These are phyloP conservation scores for Diplogasteroides magnus DNA, from an alignment of 1,140 invertebrate species.

Conservation along the genomic window DNA sequence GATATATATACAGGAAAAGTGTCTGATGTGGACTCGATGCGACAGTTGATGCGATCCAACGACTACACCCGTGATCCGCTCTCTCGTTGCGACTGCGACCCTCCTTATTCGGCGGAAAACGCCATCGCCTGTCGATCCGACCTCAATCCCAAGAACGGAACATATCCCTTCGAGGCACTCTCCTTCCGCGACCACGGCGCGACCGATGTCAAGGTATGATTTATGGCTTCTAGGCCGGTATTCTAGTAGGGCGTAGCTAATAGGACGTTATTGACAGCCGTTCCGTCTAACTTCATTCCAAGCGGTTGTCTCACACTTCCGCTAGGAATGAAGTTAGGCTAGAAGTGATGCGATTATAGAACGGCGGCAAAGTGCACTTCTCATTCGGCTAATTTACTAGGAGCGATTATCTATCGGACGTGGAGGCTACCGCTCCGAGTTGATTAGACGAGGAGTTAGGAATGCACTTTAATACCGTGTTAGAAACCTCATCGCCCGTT, in stretches of 20 bases:
- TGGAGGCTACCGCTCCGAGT: too few species aligned
- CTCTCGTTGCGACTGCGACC: conserved; percentile 67
- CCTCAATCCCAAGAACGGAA: conserved; percentile 67
- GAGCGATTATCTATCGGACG: too few species aligned
- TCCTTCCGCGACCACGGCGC: conserved; percentile 65
- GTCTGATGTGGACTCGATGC: conserved; percentile 63
- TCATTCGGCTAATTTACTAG: too few species aligned
- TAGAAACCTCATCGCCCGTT: neutral
- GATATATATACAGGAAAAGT: too few species aligned
- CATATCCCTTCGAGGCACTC: conserved; percentile 65
- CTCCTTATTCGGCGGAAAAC: conserved; percentile 70
- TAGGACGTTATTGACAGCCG: too few species aligned
- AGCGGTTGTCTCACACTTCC: too few species aligned
- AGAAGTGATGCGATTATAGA: too few species aligned
- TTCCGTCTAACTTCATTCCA: too few species aligned
- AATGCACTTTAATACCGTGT: neutral
- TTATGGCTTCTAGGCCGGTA: neutral
- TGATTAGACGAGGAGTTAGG: too few species aligned
- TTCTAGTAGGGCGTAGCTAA: too few species aligned
- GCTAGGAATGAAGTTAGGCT: too few species aligned
- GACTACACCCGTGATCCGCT: conserved; percentile 68
- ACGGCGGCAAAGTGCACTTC: too few species aligned
- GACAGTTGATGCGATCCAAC: conserved; percentile 67
- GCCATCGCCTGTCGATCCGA: conserved; percentile 69
- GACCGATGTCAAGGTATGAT: conserved; percentile 65